These are phyloP conservation scores for Spatulosminthurus flaviceps DNA, from an alignment of 2,888 invertebrate genomes.

Conservation along the genomic window DNA sequence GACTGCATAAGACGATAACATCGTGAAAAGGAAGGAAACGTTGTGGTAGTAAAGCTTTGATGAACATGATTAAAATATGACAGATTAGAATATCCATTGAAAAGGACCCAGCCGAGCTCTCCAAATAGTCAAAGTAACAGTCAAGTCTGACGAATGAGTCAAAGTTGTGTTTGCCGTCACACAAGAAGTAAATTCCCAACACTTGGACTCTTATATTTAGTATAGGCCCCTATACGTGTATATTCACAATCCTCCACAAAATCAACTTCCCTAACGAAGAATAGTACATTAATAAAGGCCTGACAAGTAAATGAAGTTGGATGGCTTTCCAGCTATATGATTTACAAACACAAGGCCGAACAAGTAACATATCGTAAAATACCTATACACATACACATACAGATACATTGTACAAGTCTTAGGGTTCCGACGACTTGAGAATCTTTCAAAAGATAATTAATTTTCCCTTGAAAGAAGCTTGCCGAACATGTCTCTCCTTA, in stretches of 20 bases:
- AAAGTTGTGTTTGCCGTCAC: too few species aligned
- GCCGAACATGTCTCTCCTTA: constrained; percentile 25
- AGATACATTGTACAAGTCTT: neutral
- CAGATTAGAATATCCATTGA: neutral
- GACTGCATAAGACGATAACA: too few species aligned
- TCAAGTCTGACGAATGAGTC: too few species aligned
- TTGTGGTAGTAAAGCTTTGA: too few species aligned
- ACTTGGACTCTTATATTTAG: too few species aligned
- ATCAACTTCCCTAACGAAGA: constrained; percentile 12
- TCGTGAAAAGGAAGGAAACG: too few species aligned
- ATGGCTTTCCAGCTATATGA: neutral
- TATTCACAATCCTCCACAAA: neutral
- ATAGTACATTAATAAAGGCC: constrained; percentile 20
- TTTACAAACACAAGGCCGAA: constrained; percentile 2
- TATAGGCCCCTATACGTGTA: too few species aligned
- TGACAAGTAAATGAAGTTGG: neutral
- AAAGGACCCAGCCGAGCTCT: too few species aligned
- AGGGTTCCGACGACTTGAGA: constrained; percentile 13
- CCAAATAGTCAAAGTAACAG: too few species aligned
- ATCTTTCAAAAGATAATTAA: constrained; percentile 40
- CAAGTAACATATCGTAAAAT: neutral
- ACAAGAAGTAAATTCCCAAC: too few species aligned
- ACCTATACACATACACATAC: neutral
- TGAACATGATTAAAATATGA: constrained; percentile 23
- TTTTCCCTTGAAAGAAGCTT: constrained; percentile 36